Evolutionary conservation across 2,113 vertebrate genomes (phyloP).

Genomic region (Cervus canadensis): DNA sequence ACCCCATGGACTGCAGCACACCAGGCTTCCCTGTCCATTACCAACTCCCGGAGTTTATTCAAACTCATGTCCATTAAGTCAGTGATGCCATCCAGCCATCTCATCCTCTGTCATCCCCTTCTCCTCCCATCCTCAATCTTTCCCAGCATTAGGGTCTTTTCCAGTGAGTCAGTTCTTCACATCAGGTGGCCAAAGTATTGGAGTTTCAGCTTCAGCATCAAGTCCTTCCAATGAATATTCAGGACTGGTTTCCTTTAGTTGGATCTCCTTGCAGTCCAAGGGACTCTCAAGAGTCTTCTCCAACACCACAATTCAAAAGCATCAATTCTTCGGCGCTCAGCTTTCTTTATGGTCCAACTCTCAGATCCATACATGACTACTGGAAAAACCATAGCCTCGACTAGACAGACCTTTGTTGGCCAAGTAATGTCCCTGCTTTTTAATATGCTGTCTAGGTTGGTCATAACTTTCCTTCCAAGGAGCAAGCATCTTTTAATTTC

Average conservation of each 20-base stretch:
- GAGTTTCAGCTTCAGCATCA: not conserved
- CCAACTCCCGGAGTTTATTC: accelerated
- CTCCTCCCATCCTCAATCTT: not conserved
- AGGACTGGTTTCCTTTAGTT: not conserved
- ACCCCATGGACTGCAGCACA: not conserved
- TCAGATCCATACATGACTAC: not conserved
- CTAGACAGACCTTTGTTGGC: not conserved
- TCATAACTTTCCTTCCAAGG: not conserved
- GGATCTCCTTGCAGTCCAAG: not conserved
- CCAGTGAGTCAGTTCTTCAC: not conserved
- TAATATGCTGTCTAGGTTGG: not conserved
- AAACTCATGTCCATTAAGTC: not conserved
- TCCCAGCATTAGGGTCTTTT: not conserved
- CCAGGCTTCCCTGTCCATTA: not conserved
- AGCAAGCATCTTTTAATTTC: not conserved
- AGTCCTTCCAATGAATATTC: not conserved
- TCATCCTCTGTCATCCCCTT: not conserved
- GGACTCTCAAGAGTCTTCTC: not conserved
- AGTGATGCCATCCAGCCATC: not conserved
- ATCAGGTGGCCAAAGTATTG: not conserved
- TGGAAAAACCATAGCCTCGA: not conserved
- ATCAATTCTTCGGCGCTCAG: not conserved
- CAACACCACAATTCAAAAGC: not conserved
- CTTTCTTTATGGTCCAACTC: not conserved
- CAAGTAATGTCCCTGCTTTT: not conserved